Evolutionary conservation across 1,140 invertebrate species (phyloP).

Genomic region (Penaeus vannamei): DNA sequence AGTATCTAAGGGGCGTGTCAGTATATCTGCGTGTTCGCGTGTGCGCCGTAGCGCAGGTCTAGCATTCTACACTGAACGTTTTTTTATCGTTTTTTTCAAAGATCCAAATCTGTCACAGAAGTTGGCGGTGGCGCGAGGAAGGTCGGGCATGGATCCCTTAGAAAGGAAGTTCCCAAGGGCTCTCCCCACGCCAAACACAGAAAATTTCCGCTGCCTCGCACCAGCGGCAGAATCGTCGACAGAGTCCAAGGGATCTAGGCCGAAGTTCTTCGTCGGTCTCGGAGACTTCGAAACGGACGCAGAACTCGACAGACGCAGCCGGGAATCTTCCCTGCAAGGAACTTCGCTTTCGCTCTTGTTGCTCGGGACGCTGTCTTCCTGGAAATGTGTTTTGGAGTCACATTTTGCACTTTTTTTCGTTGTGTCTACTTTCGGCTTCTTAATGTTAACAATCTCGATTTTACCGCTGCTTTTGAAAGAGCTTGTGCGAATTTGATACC

Average conservation of each 20-base stretch:
- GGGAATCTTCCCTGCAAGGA: background rate
- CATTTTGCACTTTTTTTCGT: background rate
- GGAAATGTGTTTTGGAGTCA: too few species aligned
- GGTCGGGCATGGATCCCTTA: slow-evolving; percentile 56
- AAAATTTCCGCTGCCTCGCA: slow-evolving; percentile 54
- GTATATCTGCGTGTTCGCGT: background rate
- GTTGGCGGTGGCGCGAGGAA: slow-evolving; percentile 54
- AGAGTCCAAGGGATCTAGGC: slow-evolving; percentile 22
- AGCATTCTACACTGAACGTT: slow-evolving; percentile 48
- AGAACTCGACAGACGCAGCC: background rate
- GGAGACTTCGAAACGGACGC: background rate
- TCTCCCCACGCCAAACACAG: slow-evolving; percentile 50
- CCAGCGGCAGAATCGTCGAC: slow-evolving; percentile 23
- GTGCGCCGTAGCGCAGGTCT: background rate
- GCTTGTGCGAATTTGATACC: slow-evolving; percentile 10
- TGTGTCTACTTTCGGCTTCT: slow-evolving; percentile 9
- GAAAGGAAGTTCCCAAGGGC: slow-evolving; percentile 58
- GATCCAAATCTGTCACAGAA: slow-evolving; percentile 61
- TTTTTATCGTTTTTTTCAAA: slow-evolving; percentile 55
- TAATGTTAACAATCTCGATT: slow-evolving; percentile 56
- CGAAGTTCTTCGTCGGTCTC: slow-evolving; percentile 10
- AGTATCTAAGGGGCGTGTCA: background rate
- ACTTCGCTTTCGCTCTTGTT: too few species aligned
- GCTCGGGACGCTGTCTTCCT: too few species aligned
- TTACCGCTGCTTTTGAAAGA: slow-evolving; percentile 57